Conservation (phyloP, 2,888 invertebrate species). For the Ennomos fuscantarius region DNA sequence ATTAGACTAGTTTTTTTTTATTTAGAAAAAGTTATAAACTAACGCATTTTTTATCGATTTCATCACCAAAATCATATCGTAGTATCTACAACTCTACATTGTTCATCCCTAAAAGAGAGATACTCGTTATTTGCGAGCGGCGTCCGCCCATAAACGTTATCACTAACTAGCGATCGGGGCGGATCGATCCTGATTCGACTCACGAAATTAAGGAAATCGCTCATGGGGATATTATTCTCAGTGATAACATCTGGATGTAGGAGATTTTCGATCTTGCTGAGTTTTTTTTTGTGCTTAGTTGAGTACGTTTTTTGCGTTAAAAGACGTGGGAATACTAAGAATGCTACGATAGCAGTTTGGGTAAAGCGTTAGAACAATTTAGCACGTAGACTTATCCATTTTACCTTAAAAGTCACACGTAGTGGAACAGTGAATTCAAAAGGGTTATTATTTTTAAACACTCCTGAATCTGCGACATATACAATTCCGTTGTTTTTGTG, state of each 20-base stretch:
- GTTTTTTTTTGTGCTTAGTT: slow-evolving; percentile 36
- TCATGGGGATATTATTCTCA: slow-evolving; percentile 83
- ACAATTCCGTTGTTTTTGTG: too few relatives aligned
- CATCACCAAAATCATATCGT: neutral
- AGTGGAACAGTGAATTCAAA: too few relatives aligned
- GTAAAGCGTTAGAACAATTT: too few relatives aligned
- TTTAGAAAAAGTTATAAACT: neutral
- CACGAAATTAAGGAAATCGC: slow-evolving; percentile 85
- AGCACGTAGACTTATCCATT: too few relatives aligned
- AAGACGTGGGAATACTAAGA: slow-evolving; percentile 8
- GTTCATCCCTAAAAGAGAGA: slow-evolving; percentile 45
- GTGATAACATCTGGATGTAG: slow-evolving; percentile 65
- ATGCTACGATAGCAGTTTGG: too few relatives aligned
- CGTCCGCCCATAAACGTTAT: slow-evolving; percentile 79
- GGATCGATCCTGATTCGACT: slow-evolving; percentile 81
- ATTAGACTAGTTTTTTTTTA: neutral
- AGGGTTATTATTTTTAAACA: too few relatives aligned
- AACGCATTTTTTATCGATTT: slow-evolving; percentile 4
- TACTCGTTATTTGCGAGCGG: slow-evolving; percentile 71
- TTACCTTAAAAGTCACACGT: too few relatives aligned
- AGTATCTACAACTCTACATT: slow-evolving; percentile 35
- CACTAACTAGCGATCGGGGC: slow-evolving; percentile 81
- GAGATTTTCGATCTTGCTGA: slow-evolving; percentile 58
- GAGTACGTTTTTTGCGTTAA: slow-evolving; percentile 52
- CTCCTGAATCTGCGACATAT: too few relatives aligned